Conservation (phyloP, 1,140 invertebrate species). For the Penaeus indicus region DNA sequence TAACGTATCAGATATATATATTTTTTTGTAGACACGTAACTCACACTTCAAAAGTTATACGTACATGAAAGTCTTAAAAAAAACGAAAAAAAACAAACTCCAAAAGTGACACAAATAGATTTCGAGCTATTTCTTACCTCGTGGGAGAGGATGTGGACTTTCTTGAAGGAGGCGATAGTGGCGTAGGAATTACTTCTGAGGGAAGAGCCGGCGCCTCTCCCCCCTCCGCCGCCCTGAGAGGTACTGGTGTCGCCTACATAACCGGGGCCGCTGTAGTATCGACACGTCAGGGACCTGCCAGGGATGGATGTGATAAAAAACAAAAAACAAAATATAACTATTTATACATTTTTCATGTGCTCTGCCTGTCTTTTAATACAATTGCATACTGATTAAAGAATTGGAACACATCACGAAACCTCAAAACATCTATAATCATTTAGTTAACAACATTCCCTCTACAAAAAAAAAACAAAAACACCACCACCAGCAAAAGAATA, state of each 20-base stretch:
- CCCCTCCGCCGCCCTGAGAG: slow-evolving; percentile 33
- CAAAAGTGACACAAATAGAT: too few relatives aligned
- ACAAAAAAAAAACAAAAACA: neutral
- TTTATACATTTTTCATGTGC: too few relatives aligned
- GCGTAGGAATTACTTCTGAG: slow-evolving; percentile 64
- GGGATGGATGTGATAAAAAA: neutral
- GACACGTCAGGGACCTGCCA: slow-evolving; percentile 56
- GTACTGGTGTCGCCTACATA: slow-evolving; percentile 52
- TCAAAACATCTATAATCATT: neutral
- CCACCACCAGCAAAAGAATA: neutral
- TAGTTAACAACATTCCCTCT: neutral
- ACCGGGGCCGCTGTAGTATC: slow-evolving; percentile 64
- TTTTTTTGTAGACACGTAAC: too few relatives aligned
- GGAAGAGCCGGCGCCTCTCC: slow-evolving; percentile 29
- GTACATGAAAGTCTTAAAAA: too few relatives aligned
- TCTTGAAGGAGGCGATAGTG: slow-evolving; percentile 64
- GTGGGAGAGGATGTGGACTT: slow-evolving; percentile 56
- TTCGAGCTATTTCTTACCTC: slow-evolving; percentile 32
- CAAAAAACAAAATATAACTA: too few relatives aligned
- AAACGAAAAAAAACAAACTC: too few relatives aligned
- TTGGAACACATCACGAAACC: too few relatives aligned
- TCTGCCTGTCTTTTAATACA: too few relatives aligned
- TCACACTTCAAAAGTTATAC: too few relatives aligned
- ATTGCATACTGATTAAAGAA: too few relatives aligned
- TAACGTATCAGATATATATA: too few relatives aligned